Percentiles rank a stretch among this genome's conserved stretches.
Evolutionary conservation across 2,113 vertebrate genomes (phyloP).

Genomic region (Trogon melanurus): DNA sequence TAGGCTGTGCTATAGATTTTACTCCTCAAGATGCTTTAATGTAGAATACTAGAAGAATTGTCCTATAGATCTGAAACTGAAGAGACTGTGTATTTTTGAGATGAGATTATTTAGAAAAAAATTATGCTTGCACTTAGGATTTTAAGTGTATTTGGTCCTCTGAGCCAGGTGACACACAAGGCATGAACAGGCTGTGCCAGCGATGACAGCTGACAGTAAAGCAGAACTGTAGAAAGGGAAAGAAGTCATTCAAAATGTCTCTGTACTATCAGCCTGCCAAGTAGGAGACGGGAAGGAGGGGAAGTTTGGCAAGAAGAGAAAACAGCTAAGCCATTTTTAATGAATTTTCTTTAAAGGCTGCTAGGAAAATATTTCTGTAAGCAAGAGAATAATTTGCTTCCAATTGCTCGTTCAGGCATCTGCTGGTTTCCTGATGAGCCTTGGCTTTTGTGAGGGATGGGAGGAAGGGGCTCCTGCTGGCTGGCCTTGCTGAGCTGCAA

Average conservation of each 20-base stretch:
- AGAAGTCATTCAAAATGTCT: not conserved
- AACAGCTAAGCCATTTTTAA: slow-evolving; percentile 34
- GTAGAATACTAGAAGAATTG: not conserved
- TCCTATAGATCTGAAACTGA: not conserved
- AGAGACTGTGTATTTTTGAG: not conserved
- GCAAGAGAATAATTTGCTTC: slow-evolving; percentile 4
- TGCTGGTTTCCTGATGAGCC: not conserved
- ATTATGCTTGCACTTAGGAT: not conserved
- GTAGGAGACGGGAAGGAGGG: not conserved
- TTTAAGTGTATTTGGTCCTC: not conserved
- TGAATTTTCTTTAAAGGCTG: slow-evolving; percentile 23
- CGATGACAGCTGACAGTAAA: not conserved
- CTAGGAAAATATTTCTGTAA: not conserved
- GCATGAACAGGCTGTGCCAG: not conserved
- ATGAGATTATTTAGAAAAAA: not conserved
- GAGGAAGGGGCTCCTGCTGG: not conserved
- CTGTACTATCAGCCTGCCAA: not conserved
- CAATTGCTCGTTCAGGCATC: not conserved
- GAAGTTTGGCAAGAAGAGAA: not conserved
- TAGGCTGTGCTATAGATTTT: not conserved
- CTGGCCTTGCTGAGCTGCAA: not conserved
- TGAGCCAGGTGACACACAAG: not conserved
- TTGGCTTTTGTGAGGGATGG: not conserved
- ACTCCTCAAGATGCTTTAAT: not conserved
- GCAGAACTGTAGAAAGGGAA: not conserved